Evolutionary conservation across 1,140 invertebrate species (phyloP).

Genomic region (Scaptomyza graminum): DNA sequence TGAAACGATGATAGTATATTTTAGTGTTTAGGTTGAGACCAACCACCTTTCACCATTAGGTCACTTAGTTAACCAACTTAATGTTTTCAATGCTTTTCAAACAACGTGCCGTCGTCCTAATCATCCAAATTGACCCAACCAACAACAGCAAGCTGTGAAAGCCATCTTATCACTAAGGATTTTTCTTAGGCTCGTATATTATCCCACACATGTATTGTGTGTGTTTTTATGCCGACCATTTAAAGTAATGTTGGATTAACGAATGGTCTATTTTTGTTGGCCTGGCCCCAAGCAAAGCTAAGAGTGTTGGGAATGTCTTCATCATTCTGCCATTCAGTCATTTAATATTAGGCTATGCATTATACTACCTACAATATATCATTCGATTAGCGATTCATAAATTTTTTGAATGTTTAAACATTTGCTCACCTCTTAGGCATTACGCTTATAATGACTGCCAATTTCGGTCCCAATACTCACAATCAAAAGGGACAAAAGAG

Average conservation of each 20-base stretch:
- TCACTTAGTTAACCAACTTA: slow-evolving; percentile 2
- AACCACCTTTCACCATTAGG: background rate
- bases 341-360: slow-evolving; percentile 1
- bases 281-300: slow-evolving; percentile 11
- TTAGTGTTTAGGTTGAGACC: too few species aligned
- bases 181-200: background rate
- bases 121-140: background rate
- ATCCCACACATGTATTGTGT: slow-evolving; percentile 15
- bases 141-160: background rate
- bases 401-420: slow-evolving; percentile 54
- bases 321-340: slow-evolving; percentile 24
- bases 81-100: background rate
- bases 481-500: slow-evolving; percentile 8
- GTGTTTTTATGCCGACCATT: background rate
- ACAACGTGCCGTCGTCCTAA: slow-evolving; percentile 12
- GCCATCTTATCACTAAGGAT: background rate
- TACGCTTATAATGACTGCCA: slow-evolving; percentile 53
- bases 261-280: slow-evolving; percentile 6
- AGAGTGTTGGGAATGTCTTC: too few species aligned
- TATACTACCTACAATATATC: slow-evolving; percentile 7
- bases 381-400: slow-evolving; percentile 59
- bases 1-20: too few species aligned
- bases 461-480: slow-evolving; percentile 27
- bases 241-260: slow-evolving; percentile 23
- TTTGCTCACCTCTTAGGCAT: slow-evolving; percentile 45